Evolutionary conservation across 2,888 invertebrate species (phyloP), one percentile per base, ranked within the genome.

Genomic region (Gisinianus flammeolus): DNA sequence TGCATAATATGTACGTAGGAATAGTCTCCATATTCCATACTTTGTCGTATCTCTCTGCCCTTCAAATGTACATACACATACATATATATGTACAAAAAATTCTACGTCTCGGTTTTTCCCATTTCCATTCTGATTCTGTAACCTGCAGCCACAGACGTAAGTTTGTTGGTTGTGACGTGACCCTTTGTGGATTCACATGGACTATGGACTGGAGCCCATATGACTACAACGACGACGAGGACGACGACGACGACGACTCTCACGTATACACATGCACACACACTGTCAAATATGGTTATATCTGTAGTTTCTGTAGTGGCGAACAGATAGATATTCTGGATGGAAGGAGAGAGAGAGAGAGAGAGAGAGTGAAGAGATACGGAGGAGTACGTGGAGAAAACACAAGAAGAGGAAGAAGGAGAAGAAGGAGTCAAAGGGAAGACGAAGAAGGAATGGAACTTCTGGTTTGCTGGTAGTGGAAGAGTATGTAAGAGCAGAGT

Each of bases 401-500:
- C 58, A 58, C 62, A 62, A 62, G 62, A 62, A 28, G 62, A 62
- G 28, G 26, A 52, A 19, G 70, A 26, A 70, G 52, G 5, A 52
- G 44, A 35, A 22, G 24, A 10, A 68, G 69, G 35, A 28, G 66
- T 62, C 56, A 70, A n/a, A 52, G 74, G 62, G 62, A 64, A 31
- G 44, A 44, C 44, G 44, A 44, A 44, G 62, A 70, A 62, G 77
- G 26, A 30, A 52, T 26, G 26, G 10, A 68, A 44, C 44, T 44
- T 44, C 44, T 44, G 44, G 44, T 44, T 44, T 44, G 44, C 44
- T 44, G 44, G 74, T 64, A 33, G 44, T 35, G 22, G 66, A 28
- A 5, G 62, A 70, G 67, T 44, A 44, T 58, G 70, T 30, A 71
- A 64, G n/a, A 30, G 68, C 28, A 56, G 10, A 68, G 78, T 58